Evolutionary conservation across 2,113 vertebrate species (phyloP), one percentile per base, ranked within the genome.

Genomic region (Scomber scombrus): DNA sequence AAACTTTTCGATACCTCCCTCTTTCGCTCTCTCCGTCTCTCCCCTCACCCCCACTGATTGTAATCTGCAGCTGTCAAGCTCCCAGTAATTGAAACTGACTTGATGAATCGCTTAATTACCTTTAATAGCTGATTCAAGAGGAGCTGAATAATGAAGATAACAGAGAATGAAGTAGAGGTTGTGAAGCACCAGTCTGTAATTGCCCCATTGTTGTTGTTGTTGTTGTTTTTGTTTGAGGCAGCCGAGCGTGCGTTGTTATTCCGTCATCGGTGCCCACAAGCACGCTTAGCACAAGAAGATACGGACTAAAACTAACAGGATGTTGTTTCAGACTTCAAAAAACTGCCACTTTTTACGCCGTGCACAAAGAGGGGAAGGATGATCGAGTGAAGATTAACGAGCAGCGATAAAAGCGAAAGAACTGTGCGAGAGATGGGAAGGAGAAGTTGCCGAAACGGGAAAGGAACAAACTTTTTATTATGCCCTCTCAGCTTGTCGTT

Each of bases 31-130:
- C 60, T 50, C 63, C 16, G 34, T 83, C 81, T 82, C 65, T 47
- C 54, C 23, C 65, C 85, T 88, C 85, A 81, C 90, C 88, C 89
- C 90, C 56, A 66, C 85, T 91, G 94, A 97, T 97, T 96, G 95
- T 95, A 95, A 94, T 96, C 95, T 95, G 95, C 94, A 95, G 93
- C 95, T 97, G 97, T 96, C 96, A 96, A 90, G 92, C 93, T 95
- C 95, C 95, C 84, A 93, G 96, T 96, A 97, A 97, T 97, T 97
- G 96, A 96, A 97, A 97, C 95, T 93, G 95, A 93, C 95, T 97
- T 97, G 96, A 97, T 97, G 95, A 97, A 98, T 97, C 95, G 94
- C 96, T 97, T 96, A 96, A 97, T 97, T 97, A 96, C 95, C 95
- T 95, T 94, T 96, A 96, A 96, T 96, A 96, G 95, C 96, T 95